A percentile compares a stretch with the other conserved stretches of the same genome.
These are phyloP conservation scores for Alaudala cheleensis DNA, from an alignment of 2,113 vertebrate genomes.

Conservation along the genomic window DNA sequence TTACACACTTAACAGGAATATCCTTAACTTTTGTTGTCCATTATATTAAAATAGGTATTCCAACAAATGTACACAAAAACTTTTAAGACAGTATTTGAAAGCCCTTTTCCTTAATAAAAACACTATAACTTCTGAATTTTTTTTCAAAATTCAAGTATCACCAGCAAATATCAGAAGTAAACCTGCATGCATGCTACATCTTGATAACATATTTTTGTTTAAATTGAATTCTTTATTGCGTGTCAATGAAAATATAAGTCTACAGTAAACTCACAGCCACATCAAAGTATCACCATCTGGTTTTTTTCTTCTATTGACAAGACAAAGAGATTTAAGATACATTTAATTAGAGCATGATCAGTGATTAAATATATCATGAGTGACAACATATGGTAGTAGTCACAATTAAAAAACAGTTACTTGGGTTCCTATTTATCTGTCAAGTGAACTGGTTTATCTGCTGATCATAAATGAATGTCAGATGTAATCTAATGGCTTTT, in stretches of 20 bases:
- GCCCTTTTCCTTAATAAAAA: background rate
- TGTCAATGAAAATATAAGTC: background rate
- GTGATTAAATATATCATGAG: slow-evolving; percentile 37
- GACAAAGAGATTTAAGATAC: slow-evolving; percentile 19
- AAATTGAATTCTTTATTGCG: background rate
- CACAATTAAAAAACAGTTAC: slow-evolving; percentile 44
- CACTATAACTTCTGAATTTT: background rate
- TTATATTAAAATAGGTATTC: background rate
- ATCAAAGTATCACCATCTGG: background rate
- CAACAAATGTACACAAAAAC: background rate
- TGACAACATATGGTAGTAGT: slow-evolving; percentile 16
- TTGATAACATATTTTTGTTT: background rate
- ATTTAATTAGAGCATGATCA: slow-evolving; percentile 53
- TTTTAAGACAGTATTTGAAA: background rate
- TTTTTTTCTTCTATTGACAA: background rate
- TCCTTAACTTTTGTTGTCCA: background rate
- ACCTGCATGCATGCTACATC: background rate
- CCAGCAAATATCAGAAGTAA: background rate
- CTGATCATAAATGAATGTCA: slow-evolving; percentile 54
- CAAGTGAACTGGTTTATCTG: slow-evolving; percentile 50
- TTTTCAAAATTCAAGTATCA: background rate
- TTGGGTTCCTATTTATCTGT: slow-evolving; percentile 42
- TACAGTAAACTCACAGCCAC: background rate
- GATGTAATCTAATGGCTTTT: slow-evolving; percentile 62
- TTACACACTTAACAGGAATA: background rate